Evolutionary conservation across 2,888 invertebrate species (phyloP).

Genomic region (Trichopoda pennipes): DNA sequence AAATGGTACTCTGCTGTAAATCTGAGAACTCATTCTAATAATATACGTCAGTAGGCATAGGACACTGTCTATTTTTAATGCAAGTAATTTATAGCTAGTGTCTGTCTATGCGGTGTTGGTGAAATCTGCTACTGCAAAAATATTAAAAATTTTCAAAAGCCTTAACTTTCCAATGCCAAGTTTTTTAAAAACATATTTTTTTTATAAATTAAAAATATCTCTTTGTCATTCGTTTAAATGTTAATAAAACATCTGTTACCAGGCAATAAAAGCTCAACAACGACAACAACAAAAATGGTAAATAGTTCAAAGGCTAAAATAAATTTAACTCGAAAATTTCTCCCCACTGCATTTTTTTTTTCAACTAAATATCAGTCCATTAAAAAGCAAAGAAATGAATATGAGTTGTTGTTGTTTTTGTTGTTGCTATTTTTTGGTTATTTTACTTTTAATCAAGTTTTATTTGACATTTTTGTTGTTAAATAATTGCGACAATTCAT

Average conservation of each 20-base stretch:
- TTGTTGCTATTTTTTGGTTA: background rate
- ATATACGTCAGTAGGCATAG: no score
- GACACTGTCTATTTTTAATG: no score
- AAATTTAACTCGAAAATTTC: constrained; percentile 2
- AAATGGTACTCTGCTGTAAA: no score
- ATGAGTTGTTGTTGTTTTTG: background rate
- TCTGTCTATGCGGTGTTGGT: no score
- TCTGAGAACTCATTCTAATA: no score
- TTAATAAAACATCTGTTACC: constrained; percentile 13
- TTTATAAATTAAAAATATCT: background rate
- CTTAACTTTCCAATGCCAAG: no score
- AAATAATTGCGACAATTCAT: constrained; percentile 69
- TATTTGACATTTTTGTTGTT: constrained; percentile 60
- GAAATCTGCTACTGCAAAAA: no score
- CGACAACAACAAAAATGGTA: constrained; percentile 5
- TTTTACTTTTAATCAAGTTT: constrained; percentile 48
- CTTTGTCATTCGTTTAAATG: constrained; percentile 24
- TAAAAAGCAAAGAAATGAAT: constrained; percentile 5
- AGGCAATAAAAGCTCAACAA: constrained; percentile 15
- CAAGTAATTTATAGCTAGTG: no score
- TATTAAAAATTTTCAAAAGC: no score
- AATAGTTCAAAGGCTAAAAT: constrained; percentile 51
- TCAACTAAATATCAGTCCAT: constrained; percentile 4
- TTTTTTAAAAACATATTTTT: no score
- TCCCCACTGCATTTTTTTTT: background rate